phyloP scores from a whole-genome alignment of 1,140 invertebrate species.

The Ceratosolen solmsi region DNA sequence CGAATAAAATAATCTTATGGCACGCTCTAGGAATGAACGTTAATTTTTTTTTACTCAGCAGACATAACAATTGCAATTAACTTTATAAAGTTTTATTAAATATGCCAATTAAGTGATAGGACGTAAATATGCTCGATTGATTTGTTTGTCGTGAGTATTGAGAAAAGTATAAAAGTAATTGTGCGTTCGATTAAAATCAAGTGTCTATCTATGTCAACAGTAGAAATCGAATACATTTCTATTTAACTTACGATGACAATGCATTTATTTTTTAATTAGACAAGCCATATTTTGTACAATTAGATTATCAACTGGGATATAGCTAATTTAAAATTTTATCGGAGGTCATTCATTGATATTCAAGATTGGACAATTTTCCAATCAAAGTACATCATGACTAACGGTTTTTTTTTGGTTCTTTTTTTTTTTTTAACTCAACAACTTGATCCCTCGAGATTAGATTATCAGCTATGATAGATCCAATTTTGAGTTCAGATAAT shows the following conservation, averaged over 20 bases:
- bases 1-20: neutral
- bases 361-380: conserved; percentile 23
- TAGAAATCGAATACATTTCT: conserved; percentile 13
- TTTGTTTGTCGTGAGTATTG: neutral
- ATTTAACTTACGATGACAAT: neutral
- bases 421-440: conserved; percentile 5
- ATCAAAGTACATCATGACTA: conserved; percentile 25
- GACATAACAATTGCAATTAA: neutral
- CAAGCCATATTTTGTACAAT: neutral
- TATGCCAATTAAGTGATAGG: neutral
- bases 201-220: neutral
- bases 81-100: neutral
- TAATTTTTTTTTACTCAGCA: neutral
- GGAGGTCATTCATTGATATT: conserved; percentile 24
- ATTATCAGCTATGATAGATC: conserved; percentile 26
- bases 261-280: conserved; percentile 9
- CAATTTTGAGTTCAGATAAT: neutral
- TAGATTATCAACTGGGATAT: conserved; percentile 12
- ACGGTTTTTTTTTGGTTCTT: too few species aligned
- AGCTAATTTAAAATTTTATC: conserved; percentile 29
- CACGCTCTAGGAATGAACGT: neutral
- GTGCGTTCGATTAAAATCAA: neutral
- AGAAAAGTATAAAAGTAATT: neutral
- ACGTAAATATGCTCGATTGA: neutral
- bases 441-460: conserved; percentile 17